These are phyloP conservation scores for Montipora capricornis DNA, from an alignment of 64 coral and sea anemone genomes.

Conservation along the genomic window DNA sequence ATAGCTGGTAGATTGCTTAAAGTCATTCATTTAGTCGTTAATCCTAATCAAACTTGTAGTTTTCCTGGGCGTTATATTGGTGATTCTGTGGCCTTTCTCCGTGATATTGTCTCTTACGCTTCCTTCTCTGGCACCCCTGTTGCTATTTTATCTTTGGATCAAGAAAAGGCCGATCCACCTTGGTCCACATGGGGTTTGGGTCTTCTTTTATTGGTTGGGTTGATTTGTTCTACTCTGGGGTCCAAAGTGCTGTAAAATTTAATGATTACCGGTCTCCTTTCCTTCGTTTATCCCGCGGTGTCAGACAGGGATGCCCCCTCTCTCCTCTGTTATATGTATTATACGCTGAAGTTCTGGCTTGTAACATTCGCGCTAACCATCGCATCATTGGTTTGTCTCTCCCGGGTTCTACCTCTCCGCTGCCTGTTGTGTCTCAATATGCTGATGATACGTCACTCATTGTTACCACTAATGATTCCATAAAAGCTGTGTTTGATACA, in stretches of 20 bases:
- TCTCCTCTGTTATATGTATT: no score
- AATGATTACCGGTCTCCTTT: background rate
- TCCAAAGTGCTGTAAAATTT: background rate
- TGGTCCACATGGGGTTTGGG: background rate
- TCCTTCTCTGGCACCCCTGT: background rate
- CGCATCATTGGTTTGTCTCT: background rate
- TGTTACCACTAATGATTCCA: background rate
- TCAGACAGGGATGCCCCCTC: no score
- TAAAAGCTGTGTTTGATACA: background rate
- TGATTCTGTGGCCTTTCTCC: background rate
- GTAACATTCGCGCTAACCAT: background rate
- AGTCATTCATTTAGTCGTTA: background rate
- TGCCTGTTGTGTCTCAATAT: background rate
- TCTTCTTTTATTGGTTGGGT: slow-evolving; percentile 32
- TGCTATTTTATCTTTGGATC: background rate
- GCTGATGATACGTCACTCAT: background rate
- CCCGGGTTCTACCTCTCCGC: background rate
- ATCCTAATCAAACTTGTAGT: background rate
- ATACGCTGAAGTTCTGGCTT: no score
- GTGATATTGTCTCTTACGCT: background rate
- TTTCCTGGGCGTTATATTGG: background rate
- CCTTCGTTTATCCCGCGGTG: background rate
- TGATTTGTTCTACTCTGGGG: background rate
- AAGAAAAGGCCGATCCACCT: slow-evolving; percentile 16
- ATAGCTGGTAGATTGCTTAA: background rate